These are phyloP conservation scores for Brenthis hecate DNA, from an alignment of 2,888 invertebrate species.

Conservation along the genomic window DNA sequence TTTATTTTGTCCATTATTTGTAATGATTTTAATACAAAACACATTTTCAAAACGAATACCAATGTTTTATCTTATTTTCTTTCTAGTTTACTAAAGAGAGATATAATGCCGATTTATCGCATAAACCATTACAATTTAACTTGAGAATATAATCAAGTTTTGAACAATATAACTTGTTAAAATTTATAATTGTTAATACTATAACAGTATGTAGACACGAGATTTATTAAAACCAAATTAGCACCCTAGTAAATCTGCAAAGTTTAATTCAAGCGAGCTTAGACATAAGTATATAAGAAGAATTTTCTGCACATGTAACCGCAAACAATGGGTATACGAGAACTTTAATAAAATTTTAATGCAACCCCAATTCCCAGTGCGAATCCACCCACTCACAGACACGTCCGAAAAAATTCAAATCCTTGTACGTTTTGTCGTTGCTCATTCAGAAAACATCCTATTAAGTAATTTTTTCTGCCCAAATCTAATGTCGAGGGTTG, in stretches of 20 bases:
- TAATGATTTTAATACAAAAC: no score
- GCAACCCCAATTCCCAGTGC: slow-evolving; percentile 44
- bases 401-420: slow-evolving; percentile 50
- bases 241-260: neutral
- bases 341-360: slow-evolving; percentile 41
- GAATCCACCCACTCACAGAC: slow-evolving; percentile 45
- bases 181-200: no score
- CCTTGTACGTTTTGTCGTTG: slow-evolving; percentile 55
- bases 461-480: slow-evolving; percentile 78
- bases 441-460: slow-evolving; percentile 78
- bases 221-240: neutral
- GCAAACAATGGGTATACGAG: slow-evolving; percentile 27
- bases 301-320: slow-evolving; percentile 33
- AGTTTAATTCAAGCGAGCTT: neutral
- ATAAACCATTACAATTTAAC: no score
- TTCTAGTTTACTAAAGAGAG: no score
- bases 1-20: no score
- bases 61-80: no score
- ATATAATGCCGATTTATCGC: no score
- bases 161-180: no score
- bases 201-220: no score
- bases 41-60: no score
- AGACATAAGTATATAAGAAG: neutral
- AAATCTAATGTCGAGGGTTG: slow-evolving; percentile 77
- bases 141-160: no score